phyloP scores from a whole-genome alignment of 1,140 invertebrate species.

The Forficula auricularia region DNA sequence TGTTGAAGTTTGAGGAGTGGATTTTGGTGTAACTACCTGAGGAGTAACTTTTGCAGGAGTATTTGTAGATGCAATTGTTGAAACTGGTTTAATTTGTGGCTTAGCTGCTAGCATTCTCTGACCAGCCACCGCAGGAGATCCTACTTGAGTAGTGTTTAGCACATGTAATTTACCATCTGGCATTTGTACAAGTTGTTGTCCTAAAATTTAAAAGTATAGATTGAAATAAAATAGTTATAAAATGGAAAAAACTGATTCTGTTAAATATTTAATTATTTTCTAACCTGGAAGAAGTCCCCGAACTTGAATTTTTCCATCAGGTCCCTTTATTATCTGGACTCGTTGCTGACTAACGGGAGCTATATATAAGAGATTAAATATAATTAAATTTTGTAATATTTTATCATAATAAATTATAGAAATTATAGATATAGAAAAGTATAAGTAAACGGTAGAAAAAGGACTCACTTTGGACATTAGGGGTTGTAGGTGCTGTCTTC shows the following conservation, averaged over 20 bases:
- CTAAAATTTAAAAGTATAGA: constrained; percentile 16
- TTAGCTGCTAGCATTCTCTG: constrained; percentile 3
- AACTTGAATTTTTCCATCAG: constrained; percentile 82
- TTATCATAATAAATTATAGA: not conserved
- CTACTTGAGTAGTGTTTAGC: constrained; percentile 37
- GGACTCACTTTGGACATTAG: constrained; percentile 21
- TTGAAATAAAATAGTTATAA: constrained; percentile 3
- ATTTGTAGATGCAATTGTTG: constrained; percentile 15
- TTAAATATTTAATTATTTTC: too few species aligned
- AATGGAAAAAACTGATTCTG: not conserved
- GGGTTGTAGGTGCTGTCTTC: constrained; percentile 22
- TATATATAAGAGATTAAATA: constrained; percentile 11
- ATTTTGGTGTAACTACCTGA: constrained; percentile 17
- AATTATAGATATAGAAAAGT: constrained; percentile 2
- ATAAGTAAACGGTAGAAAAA: constrained; percentile 19
- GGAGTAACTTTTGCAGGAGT: constrained; percentile 1
- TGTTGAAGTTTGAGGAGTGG: constrained; percentile 11
- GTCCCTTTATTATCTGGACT: constrained; percentile 75
- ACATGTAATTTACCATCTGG: constrained; percentile 86
- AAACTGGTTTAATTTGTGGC: constrained; percentile 13
- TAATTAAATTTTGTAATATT: constrained; percentile 1
- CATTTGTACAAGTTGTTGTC: constrained; percentile 85
- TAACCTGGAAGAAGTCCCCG: constrained; percentile 68
- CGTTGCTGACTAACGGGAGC: constrained; percentile 38
- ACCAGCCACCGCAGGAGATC: too few species aligned